Conservation (phyloP, 2,797 vertebrate species). For the Peromyscus aztecus region DNA sequence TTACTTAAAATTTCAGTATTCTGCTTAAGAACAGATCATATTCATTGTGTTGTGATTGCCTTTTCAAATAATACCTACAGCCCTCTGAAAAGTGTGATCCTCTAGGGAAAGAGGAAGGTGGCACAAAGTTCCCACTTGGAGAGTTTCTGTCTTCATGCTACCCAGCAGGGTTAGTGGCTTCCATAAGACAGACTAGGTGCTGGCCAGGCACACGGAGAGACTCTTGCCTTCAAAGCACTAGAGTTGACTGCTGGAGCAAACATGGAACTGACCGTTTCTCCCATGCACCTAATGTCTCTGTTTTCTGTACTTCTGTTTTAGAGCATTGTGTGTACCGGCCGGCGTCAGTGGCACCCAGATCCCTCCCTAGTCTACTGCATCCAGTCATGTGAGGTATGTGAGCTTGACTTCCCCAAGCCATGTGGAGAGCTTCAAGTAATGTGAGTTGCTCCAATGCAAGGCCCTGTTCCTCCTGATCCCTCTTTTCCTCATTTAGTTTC, state of each 20-base stretch:
- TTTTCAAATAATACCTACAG: neutral
- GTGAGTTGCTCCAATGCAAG: neutral
- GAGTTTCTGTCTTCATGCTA: neutral
- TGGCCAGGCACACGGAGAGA: fast-evolving
- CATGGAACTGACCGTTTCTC: neutral
- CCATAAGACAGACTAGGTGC: neutral
- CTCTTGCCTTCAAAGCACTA: neutral
- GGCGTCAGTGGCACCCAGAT: constrained; percentile 94
- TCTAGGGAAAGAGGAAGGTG: neutral
- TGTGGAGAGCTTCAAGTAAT: neutral
- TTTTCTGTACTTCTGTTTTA: constrained; percentile 78
- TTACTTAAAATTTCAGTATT: constrained; percentile 24
- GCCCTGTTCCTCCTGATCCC: fast-evolving
- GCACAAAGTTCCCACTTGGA: neutral
- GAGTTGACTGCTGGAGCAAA: neutral
- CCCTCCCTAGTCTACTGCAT: constrained; percentile 94
- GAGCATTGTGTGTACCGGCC: constrained; percentile 96
- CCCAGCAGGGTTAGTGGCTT: neutral
- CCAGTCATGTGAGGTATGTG: constrained; percentile 96
- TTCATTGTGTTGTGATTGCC: neutral
- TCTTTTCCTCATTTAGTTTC: neutral
- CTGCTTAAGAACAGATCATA: neutral
- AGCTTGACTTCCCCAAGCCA: too few relatives aligned
- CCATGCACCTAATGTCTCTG: neutral
- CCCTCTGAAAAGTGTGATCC: neutral